Conservation (phyloP, 2,113 vertebrate genomes). For the Mola mola region DNA sequence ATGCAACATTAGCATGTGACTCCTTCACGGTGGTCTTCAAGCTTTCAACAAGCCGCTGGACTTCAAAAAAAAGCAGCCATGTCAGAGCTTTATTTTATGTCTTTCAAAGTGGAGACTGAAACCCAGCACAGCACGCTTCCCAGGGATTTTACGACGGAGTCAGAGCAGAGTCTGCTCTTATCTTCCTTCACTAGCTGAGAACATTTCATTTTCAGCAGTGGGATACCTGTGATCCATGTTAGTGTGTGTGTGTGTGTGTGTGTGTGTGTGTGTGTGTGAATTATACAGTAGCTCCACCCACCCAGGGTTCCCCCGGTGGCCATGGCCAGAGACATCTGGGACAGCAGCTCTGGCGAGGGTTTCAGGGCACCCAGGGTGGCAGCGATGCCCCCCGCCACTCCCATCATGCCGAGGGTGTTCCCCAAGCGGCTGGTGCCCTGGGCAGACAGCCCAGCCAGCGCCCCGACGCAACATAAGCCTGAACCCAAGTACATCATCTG, state of each 20-base stretch:
- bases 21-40: conserved; percentile 29
- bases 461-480: conserved; percentile 80
- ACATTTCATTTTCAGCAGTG: too few species aligned
- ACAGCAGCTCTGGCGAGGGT: conserved; percentile 80
- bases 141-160: too few species aligned
- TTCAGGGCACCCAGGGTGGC: conserved; percentile 78
- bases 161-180: too few species aligned
- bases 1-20: conserved; percentile 36
- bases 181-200: too few species aligned
- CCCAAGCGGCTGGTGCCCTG: conserved; percentile 80
- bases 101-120: conserved; percentile 21
- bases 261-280: too few species aligned
- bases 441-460: conserved; percentile 79
- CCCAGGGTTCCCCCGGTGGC: conserved; percentile 78
- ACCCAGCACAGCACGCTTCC: neutral
- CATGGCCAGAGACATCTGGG: conserved; percentile 83
- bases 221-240: too few species aligned
- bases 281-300: conserved; percentile 32
- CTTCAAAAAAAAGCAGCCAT: conserved; percentile 23
- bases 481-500: conserved; percentile 82
- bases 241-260: too few species aligned
- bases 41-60: conserved; percentile 31
- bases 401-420: conserved; percentile 78
- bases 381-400: conserved; percentile 78
- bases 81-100: neutral